These are phyloP conservation scores for Toxotes lorentzi DNA, from an alignment of 2,797 vertebrate genomes.

Conservation along the genomic window DNA sequence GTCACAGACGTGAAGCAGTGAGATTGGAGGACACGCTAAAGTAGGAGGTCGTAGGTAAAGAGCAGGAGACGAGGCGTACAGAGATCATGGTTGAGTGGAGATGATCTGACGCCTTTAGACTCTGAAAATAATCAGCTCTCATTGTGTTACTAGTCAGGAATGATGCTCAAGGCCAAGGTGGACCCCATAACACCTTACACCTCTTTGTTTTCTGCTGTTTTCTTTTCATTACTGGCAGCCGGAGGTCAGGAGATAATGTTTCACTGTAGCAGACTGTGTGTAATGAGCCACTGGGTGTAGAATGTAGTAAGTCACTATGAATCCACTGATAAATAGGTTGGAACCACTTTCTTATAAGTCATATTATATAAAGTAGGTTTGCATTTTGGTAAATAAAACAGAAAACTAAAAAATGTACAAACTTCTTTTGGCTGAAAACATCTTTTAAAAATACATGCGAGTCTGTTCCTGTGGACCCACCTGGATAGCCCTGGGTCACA, in stretches of 20 bases:
- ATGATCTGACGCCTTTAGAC: background rate
- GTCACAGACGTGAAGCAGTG: background rate
- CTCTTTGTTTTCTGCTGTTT: background rate
- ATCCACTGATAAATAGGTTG: background rate
- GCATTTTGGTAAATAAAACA: too few relatives aligned
- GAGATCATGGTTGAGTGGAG: background rate
- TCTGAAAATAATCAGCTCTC: background rate
- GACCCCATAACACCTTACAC: background rate
- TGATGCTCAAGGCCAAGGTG: slow-evolving; percentile 12
- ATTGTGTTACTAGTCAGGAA: background rate
- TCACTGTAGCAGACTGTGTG: slow-evolving; percentile 6
- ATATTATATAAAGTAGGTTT: background rate
- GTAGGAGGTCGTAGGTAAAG: background rate
- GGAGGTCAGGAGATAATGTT: slow-evolving; percentile 29
- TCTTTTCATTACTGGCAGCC: slow-evolving; percentile 12
- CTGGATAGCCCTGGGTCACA: slow-evolving; percentile 87
- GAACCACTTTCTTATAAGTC: background rate
- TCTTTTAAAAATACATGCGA: background rate
- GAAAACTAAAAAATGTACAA: too few relatives aligned
- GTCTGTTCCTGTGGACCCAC: slow-evolving; percentile 69
- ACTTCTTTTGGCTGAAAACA: background rate
- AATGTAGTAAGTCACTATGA: background rate
- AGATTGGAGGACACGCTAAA: background rate
- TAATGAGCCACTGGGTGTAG: background rate
- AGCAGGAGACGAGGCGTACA: background rate